Evolutionary conservation across 2,888 invertebrate genomes (phyloP).

Genomic region (Proisotoma minuta): DNA sequence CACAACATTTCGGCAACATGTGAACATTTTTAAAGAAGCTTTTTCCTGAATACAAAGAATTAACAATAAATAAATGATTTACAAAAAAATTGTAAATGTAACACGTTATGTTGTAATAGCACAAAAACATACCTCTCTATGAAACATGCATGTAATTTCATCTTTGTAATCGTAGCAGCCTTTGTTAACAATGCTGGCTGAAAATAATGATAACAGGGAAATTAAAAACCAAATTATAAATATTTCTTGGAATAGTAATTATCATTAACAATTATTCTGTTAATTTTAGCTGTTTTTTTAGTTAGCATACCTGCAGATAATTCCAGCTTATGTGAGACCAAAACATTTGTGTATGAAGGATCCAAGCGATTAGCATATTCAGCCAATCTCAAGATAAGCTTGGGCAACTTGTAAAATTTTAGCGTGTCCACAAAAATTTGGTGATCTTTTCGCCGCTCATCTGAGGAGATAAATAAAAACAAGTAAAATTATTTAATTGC

Average conservation of each 20-base stretch:
- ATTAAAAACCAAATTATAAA: too few relatives aligned
- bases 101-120: background rate
- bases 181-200: conserved; percentile 17
- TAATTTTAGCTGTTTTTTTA: background rate
- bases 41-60: conserved; percentile 26
- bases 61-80: too few relatives aligned
- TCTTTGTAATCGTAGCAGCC: conserved; percentile 38
- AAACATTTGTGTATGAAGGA: conserved; percentile 25
- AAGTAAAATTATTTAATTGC: too few relatives aligned
- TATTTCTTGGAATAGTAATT: too few relatives aligned
- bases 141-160: conserved; percentile 39
- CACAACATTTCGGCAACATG: conserved; percentile 39
- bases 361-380: conserved; percentile 27
- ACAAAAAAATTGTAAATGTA: background rate
- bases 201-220: background rate
- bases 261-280: background rate
- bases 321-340: conserved; percentile 25
- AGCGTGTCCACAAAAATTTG: conserved; percentile 25
- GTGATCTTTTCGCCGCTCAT: conserved; percentile 11
- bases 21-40: conserved; percentile 36
- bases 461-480: too few relatives aligned
- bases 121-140: conserved; percentile 27
- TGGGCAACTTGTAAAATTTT: conserved; percentile 30
- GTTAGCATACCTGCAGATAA: conserved; percentile 18
- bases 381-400: conserved; percentile 33